A percentile compares a stretch with the other conserved stretches of the same genome.
These are phyloP conservation scores for Crocuta crocuta DNA, from an alignment of 2,113 vertebrate genomes.

Conservation along the genomic window DNA sequence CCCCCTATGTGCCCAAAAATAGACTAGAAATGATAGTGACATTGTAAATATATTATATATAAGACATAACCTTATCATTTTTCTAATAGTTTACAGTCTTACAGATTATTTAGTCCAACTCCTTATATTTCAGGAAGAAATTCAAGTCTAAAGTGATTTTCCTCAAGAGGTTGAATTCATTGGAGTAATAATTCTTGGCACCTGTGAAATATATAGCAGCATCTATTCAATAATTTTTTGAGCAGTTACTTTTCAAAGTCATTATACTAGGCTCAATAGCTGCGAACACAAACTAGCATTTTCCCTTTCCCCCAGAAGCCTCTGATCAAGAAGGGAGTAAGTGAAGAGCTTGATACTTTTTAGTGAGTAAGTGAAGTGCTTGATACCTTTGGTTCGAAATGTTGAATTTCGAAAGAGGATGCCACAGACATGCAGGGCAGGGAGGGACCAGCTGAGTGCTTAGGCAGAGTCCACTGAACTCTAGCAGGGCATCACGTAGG, in stretches of 20 bases:
- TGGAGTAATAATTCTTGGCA: background rate
- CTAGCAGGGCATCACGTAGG: background rate
- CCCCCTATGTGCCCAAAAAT: background rate
- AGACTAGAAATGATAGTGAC: background rate
- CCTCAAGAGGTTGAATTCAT: background rate
- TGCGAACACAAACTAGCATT: constrained; percentile 8
- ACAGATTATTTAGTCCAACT: background rate
- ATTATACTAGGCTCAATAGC: background rate
- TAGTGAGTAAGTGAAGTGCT: background rate
- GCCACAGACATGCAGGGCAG: background rate
- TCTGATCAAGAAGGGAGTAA: background rate
- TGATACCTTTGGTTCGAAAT: background rate
- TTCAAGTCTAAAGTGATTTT: constrained; percentile 25
- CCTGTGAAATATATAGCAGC: background rate
- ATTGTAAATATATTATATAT: background rate
- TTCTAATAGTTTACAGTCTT: background rate
- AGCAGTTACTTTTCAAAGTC: constrained; percentile 36
- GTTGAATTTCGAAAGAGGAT: constrained; percentile 35
- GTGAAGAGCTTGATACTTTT: too few relatives aligned
- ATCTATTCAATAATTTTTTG: constrained; percentile 42
- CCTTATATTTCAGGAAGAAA: constrained; percentile 54
- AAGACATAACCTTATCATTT: background rate
- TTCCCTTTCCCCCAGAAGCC: background rate
- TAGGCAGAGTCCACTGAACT: background rate
- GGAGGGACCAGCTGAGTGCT: background rate